Base-by-base conservation (phyloP, 2,888 invertebrate genomes). In the Cyrtodaria siliqua region DNA sequence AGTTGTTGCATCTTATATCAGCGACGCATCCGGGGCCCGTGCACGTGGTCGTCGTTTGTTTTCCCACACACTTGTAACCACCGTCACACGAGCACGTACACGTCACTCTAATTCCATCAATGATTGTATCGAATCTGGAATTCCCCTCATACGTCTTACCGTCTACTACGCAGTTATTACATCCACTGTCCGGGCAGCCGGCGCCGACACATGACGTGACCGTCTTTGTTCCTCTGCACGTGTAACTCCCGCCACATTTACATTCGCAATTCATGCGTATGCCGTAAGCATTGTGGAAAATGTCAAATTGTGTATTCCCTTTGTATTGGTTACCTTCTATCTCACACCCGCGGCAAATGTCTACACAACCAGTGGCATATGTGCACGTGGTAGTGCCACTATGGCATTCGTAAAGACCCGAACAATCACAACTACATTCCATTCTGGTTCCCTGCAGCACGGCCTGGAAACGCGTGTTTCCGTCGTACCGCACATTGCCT, bases 61-160 rank as follows among this genome's bases (percentile, higher is more conserved):
- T 66, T 4, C 74, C 74, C 8, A 57, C 42, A 56, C 84, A 84
- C 24, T 49, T 61, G 42, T 82, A 78, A 1, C 68, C 50, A 9
- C 84, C 84, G 47, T 52, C 73, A 60, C 84, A 84, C 3, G 55
- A 56, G 23, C 80, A 80, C 0, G 47, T 62, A 53, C 80, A 80
- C 9, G 64, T 24, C 69, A 80, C 72, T 12, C 55, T n/a, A 1
- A 64, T 50, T 0, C 64, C 68, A 57, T 74, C 67, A 20, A 75
- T 75, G 2, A 75, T 27, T 2, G 75, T 62, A 29, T 64, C 53
- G 52, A 78, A 78, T 14, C 40, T 49, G 2, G 57, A 56, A 14
- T 67, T 52, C 1, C 75, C 75, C 26, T 50, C 33, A 42, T 79
- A 75, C 24, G 24, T 38, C 8, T 40, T 33, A 8, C 52, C 61